Base-by-base conservation (phyloP, 2,113 vertebrate species). In the Etia nguti region DNA sequence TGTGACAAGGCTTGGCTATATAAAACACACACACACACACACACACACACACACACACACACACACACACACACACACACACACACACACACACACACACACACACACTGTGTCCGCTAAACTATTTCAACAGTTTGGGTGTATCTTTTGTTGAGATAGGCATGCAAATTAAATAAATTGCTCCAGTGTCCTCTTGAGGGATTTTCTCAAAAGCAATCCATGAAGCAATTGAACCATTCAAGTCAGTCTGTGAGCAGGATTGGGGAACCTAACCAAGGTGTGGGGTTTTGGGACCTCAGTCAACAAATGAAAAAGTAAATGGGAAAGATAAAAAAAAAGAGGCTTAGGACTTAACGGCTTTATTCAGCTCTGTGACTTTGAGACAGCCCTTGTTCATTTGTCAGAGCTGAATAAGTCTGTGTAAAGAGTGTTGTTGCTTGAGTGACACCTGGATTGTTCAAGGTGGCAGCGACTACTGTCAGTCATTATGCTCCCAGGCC, bases 161-260 rank as follows among this genome's bases (percentile, higher is more conserved):
- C 62, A 93, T 94, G 90, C 88, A 93, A 95, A 95, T 95, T 77
- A 86, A 92, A 86, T 77, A 82, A 91, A 89, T 94, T 92, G 70
- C 84, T 88, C 80, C 68, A 22, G 75, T 73, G 83, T 91, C 82
- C 89, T 89, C 90, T 89, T 88, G 85, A 92, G 92, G 93, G 93
- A 90, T 95, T 95, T 94, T 93, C 83, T 90, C 85, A 92, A 91
- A 93, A 90, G 89, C 91, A 94, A 94, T 95, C 92, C 89, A 91
- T 75, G 80, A 94, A 79, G 90, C 92, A 92, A 93, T 95, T 83
- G 86, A 96, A 92, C 82, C 93, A 87, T 88, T 94, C 92, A 92
- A 94, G 93, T 95, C 89, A 94, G 92, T 56, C 29, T 18, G 18
- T 89, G 82, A 79, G 62, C 55, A 84, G 80, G 59, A 48, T 59